These are phyloP conservation scores for Diachrysia chrysitis DNA, from an alignment of 2,888 invertebrate species.

Conservation along the genomic window DNA sequence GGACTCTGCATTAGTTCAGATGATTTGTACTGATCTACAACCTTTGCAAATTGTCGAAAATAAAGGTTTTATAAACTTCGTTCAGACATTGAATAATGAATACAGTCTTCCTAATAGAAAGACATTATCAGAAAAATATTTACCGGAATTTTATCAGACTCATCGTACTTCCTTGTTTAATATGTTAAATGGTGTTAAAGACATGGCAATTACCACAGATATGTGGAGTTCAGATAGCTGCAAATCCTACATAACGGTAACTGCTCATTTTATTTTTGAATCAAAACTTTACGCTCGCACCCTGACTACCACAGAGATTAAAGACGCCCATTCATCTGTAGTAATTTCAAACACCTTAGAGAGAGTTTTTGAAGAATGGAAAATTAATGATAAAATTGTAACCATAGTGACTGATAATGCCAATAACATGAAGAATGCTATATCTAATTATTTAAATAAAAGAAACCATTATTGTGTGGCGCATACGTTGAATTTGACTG, in stretches of 20 bases:
- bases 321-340: neutral
- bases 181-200: neutral
- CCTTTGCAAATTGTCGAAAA: too few species aligned
- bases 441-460: slow-evolving; percentile 5
- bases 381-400: neutral
- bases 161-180: neutral
- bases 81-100: neutral
- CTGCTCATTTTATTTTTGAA: slow-evolving; percentile 5
- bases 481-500: slow-evolving; percentile 2
- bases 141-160: slow-evolving; percentile 7
- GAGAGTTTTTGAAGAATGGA: slow-evolving; percentile 4
- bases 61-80: neutral
- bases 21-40: too few species aligned
- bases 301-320: neutral
- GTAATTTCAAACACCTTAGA: neutral
- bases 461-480: slow-evolving; percentile 11
- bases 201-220: neutral
- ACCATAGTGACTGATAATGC: slow-evolving; percentile 10
- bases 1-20: neutral
- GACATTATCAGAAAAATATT: neutral
- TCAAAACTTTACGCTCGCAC: slow-evolving; percentile 3
- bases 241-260: neutral
- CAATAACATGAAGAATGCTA: neutral
- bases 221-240: neutral
- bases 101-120: neutral